Evolutionary conservation across 2,888 invertebrate genomes (phyloP), one percentile per base, ranked within the genome.

Genomic region (Ormyrus pomaceus): DNA sequence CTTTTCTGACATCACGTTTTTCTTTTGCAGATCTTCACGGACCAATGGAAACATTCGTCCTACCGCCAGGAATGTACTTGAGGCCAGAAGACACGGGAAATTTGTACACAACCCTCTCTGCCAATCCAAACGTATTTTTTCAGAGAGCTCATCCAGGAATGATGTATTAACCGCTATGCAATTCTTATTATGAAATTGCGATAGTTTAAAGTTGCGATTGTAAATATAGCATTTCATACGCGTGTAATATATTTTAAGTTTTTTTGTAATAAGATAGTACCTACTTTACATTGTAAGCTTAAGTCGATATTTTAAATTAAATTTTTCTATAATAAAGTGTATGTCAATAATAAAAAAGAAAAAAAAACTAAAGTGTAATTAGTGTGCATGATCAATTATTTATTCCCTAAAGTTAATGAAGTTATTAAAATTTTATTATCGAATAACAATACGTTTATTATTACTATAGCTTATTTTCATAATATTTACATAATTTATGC

Each of bases 81-180:
- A 94, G 95, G 88, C 94, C 95, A 85, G 96, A 96, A 89, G 96
- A 96, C 90, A 84, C 89, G 34, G 94, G 95, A 87, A 95, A 95
- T 92, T 93, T 96, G 88, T 96, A 96, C 92, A 96, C 96, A 87
- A 96, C 96, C 85, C 92, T 96, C 91, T 97, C 96, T 91, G 95
- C 95, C 91, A 97, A 97, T 92, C 97, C 97, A 85, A 97, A 97
- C 92, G 97, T 97, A 84, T 97, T 95, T 91, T 97, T 97, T 92
- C 96, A 97, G 91, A 94, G 96, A 87, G 94, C 96, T 87, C 96
- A 97, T 93, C 96, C 96, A 85, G 96, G 96, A 91, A 96, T 97
- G 95, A 96, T 97, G 95, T 97, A 97, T 92, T 97, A 92, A 94
- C 58, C 34, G 19, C 71, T 19, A 19, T 66, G n/a, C 62, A 66